phyloP scores from a whole-genome alignment of 2,888 invertebrate species.

The Thecophora atra region DNA sequence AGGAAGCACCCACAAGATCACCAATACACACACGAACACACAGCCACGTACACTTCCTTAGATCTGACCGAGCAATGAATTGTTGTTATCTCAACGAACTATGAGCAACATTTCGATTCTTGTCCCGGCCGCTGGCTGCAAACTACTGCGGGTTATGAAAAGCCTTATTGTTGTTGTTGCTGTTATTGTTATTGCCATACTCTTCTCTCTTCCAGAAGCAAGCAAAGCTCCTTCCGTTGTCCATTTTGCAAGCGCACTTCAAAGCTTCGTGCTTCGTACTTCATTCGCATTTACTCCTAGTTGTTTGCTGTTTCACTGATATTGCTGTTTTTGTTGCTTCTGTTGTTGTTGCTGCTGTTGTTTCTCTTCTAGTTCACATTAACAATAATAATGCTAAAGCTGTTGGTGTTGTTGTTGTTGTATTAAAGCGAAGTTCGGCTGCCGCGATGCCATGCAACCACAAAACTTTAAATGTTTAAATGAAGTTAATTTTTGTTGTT shows the following conservation, averaged over 20 bases:
- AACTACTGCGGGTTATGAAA: constrained; percentile 5
- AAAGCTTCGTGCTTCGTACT: background rate
- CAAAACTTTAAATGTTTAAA: too few relatives aligned
- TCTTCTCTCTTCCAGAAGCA: background rate
- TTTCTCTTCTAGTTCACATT: background rate
- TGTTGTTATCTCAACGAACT: background rate
- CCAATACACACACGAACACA: background rate
- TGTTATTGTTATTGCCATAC: constrained; percentile 1
- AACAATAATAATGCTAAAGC: background rate
- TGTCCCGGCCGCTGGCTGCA: constrained; percentile 9
- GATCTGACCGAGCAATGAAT: background rate
- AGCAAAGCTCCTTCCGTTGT: background rate
- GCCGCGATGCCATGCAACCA: too few relatives aligned
- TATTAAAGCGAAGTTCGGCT: too few relatives aligned
- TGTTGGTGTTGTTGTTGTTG: constrained; percentile 15
- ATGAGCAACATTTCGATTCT: constrained; percentile 9
- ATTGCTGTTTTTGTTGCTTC: background rate
- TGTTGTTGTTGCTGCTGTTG: background rate
- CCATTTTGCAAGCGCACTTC: constrained; percentile 2
- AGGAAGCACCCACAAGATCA: background rate
- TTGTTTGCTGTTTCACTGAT: background rate
- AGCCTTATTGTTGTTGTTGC: constrained; percentile 5
- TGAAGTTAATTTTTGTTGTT: too few relatives aligned
- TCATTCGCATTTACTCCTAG: background rate
- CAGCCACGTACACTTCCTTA: background rate